Conservation (phyloP, 2,888 invertebrate genomes). For the Nemotelus nigrinus region DNA sequence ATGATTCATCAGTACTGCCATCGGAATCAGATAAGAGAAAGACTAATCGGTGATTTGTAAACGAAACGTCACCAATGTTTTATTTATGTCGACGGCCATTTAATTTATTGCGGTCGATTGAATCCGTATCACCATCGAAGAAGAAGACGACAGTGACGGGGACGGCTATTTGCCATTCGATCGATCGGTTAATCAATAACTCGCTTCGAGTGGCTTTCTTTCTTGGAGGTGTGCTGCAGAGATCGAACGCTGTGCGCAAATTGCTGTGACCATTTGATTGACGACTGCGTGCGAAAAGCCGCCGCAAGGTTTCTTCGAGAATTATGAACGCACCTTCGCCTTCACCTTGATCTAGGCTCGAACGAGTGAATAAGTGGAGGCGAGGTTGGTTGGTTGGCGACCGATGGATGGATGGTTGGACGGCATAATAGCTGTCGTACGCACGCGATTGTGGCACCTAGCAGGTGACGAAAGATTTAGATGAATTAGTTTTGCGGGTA, state of each 20-base stretch:
- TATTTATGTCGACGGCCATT: slow-evolving; percentile 24
- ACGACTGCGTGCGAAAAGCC: slow-evolving; percentile 24
- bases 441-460: not conserved
- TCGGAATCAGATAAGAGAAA: too few species aligned
- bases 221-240: not conserved
- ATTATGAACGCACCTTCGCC: not conserved
- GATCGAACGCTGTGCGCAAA: slow-evolving; percentile 2
- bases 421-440: not conserved
- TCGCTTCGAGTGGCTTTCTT: not conserved
- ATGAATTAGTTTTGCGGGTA: not conserved
- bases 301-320: not conserved
- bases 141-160: not conserved
- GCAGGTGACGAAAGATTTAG: not conserved
- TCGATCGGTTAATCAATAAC: not conserved
- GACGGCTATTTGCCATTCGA: not conserved
- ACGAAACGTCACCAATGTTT: not conserved
- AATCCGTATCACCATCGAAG: not conserved
- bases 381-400: not conserved
- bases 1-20: too few species aligned
- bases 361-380: not conserved
- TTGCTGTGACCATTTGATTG: slow-evolving; percentile 35
- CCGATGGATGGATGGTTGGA: not conserved
- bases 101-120: slow-evolving; percentile 4
- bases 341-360: not conserved
- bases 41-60: not conserved